A percentile compares a stretch with the other conserved stretches of the same genome.
These are phyloP conservation scores for Macrostomum cliftonense DNA, from an alignment of 2,888 invertebrate species.

Conservation along the genomic window DNA sequence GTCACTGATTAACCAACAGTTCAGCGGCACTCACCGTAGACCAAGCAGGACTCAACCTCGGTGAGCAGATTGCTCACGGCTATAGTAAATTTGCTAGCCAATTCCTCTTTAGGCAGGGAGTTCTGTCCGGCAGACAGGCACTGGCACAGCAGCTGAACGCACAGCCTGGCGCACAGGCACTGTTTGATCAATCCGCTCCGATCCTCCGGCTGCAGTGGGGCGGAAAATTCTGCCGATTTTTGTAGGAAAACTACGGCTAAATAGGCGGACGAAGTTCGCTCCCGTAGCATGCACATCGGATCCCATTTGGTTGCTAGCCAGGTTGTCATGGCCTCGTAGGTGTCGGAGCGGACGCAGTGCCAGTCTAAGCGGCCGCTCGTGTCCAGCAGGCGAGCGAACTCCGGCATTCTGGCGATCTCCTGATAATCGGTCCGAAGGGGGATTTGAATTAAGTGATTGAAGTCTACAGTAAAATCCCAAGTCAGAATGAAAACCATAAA, in stretches of 20 bases:
- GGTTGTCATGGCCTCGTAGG: constrained; percentile 49
- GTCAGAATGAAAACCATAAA: no score
- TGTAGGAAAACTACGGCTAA: constrained; percentile 17
- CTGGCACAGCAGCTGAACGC: constrained; percentile 43
- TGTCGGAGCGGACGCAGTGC: constrained; percentile 19
- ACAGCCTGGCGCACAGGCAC: constrained; percentile 46
- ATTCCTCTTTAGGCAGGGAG: neutral
- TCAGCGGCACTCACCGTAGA: constrained; percentile 21
- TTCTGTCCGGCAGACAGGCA: constrained; percentile 19
- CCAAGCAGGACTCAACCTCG: constrained; percentile 27
- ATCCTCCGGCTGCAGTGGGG: constrained; percentile 30
- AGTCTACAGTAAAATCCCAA: no score
- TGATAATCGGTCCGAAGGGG: constrained; percentile 2
- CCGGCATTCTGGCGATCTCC: neutral
- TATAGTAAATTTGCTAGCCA: neutral
- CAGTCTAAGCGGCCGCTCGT: constrained; percentile 22
- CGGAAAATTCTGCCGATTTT: no score
- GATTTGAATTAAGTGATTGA: no score
- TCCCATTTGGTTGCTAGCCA: constrained; percentile 58
- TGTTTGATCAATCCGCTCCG: constrained; percentile 39
- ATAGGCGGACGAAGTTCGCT: constrained; percentile 20
- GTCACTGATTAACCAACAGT: no score
- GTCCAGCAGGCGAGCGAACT: constrained; percentile 13
- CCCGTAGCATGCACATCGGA: constrained; percentile 47
- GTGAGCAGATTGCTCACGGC: constrained; percentile 27